Conservation (phyloP, 2,888 invertebrate genomes). For the Prenolepis imparis region DNA sequence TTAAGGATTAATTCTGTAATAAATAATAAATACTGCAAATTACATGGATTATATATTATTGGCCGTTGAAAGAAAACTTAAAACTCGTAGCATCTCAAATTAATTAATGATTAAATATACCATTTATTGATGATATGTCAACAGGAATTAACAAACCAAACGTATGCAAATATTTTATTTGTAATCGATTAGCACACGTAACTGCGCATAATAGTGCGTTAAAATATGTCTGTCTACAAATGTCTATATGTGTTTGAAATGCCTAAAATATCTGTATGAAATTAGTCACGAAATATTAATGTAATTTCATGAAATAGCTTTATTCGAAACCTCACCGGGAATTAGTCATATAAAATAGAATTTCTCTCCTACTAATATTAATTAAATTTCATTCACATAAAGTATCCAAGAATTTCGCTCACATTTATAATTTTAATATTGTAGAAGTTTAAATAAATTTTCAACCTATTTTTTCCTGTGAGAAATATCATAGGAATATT, state of each 20-base stretch:
- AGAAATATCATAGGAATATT: not conserved
- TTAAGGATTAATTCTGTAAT: not conserved
- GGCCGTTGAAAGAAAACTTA: not conserved
- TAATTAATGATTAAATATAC: conserved; percentile 23
- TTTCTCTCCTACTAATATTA: not conserved
- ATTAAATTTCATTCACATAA: conserved; percentile 19
- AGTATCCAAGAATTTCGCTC: not conserved
- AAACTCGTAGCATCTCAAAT: not conserved
- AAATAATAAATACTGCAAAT: conserved; percentile 8
- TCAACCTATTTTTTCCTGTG: not conserved
- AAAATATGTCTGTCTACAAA: not conserved
- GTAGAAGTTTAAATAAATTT: conserved; percentile 10
- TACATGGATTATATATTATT: not conserved
- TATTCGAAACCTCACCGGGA: conserved; percentile 14
- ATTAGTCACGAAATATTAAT: conserved; percentile 21
- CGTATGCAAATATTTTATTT: conserved; percentile 7
- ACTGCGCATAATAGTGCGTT: not conserved
- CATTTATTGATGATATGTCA: not conserved
- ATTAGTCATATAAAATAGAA: conserved; percentile 5
- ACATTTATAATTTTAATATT: conserved; percentile 12
- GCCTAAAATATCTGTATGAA: conserved; percentile 6
- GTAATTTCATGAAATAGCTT: conserved; percentile 34
- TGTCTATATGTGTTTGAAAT: conserved; percentile 22
- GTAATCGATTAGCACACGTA: conserved; percentile 22
- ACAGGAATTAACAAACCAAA: conserved; percentile 8